Evolutionary conservation across 2,888 invertebrate species (phyloP).

Genomic region (Mechanitis messenoides): DNA sequence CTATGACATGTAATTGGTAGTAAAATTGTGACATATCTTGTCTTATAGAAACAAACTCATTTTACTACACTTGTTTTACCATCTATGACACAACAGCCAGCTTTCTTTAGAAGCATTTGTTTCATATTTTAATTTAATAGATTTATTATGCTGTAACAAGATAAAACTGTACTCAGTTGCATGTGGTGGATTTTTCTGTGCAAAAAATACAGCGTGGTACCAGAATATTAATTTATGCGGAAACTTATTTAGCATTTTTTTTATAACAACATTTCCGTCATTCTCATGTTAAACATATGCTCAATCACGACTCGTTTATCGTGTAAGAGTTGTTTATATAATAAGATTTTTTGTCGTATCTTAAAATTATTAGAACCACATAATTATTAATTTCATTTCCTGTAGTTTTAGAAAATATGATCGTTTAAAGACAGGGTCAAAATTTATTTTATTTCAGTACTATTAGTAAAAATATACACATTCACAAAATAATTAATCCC

Average conservation of each 20-base stretch:
- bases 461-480: too few species aligned
- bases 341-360: slow-evolving; percentile 22
- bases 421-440: too few species aligned
- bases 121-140: too few species aligned
- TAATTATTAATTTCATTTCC: too few species aligned
- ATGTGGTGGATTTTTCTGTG: background rate
- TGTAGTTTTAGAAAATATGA: too few species aligned
- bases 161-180: background rate
- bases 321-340: slow-evolving; percentile 32
- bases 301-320: slow-evolving; percentile 34
- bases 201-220: slow-evolving; percentile 1
- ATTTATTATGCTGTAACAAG: background rate
- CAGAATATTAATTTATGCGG: background rate
- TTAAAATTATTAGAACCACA: background rate
- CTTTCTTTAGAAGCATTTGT: too few species aligned
- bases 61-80: too few species aligned
- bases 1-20: too few species aligned
- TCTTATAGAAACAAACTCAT: too few species aligned
- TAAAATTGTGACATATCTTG: too few species aligned
- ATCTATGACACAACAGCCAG: too few species aligned
- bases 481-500: slow-evolving; percentile 1
- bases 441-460: too few species aligned
- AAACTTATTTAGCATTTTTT: background rate
- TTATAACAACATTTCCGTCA: slow-evolving; percentile 14
- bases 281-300: slow-evolving; percentile 32